Percentiles rank a stretch among this genome's conserved stretches.
Conservation (phyloP, 2,113 vertebrate species). For the Candoia aspera region DNA sequence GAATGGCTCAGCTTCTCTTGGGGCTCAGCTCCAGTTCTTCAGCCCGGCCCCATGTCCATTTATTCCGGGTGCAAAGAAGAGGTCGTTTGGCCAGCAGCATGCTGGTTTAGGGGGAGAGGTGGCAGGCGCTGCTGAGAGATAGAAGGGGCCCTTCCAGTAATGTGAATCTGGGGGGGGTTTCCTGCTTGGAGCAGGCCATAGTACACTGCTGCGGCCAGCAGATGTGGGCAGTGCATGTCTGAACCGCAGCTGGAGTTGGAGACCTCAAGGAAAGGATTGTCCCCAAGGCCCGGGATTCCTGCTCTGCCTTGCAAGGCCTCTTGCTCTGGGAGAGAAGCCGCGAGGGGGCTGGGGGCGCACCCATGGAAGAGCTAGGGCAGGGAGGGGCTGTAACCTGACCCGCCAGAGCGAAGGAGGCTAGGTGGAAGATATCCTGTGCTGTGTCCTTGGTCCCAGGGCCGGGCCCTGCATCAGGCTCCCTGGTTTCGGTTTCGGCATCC, state of each 20-base stretch:
- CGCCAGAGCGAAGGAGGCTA: neutral
- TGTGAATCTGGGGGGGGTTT: no score
- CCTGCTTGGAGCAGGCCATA: no score
- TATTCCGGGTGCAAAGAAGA: no score
- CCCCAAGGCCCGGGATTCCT: neutral
- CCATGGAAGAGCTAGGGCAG: neutral
- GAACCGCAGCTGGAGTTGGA: neutral
- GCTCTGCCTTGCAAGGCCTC: neutral
- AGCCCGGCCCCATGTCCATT: no score
- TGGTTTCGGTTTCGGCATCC: neutral
- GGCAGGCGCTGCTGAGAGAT: no score
- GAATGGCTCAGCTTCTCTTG: no score
- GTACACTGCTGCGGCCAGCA: no score
- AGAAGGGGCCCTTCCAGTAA: no score
- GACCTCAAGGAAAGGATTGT: neutral
- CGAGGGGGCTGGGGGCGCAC: neutral
- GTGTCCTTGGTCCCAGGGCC: neutral
- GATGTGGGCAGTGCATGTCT: no score
- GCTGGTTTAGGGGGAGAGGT: no score
- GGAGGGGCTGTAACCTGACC: neutral
- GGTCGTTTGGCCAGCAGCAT: no score
- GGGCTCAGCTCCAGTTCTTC: no score
- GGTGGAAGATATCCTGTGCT: neutral
- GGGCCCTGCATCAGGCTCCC: neutral
- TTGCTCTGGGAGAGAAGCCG: neutral